These are phyloP conservation scores for Willisornis vidua DNA, from an alignment of 2,113 vertebrate genomes.

Conservation along the genomic window DNA sequence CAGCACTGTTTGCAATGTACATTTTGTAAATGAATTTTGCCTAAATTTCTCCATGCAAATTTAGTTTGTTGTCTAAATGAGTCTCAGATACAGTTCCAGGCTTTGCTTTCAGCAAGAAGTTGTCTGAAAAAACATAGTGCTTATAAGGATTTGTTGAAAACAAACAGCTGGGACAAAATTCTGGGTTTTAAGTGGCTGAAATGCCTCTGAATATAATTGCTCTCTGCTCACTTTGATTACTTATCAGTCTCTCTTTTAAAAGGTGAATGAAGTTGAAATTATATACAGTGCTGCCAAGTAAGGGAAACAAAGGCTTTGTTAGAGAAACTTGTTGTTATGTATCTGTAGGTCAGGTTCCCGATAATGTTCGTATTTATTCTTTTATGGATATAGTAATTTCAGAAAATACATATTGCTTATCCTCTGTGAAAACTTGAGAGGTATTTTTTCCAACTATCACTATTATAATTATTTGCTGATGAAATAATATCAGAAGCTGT, in stretches of 20 bases:
- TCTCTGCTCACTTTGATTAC: not conserved
- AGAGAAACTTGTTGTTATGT: not conserved
- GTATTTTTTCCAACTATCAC: too few species aligned
- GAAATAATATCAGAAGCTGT: not conserved
- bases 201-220: not conserved
- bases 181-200: constrained; percentile 6
- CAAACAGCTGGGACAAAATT: constrained; percentile 39
- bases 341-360: not conserved
- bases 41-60: not conserved
- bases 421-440: not conserved
- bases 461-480: not conserved
- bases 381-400: not conserved
- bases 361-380: not conserved
- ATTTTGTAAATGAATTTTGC: not conserved
- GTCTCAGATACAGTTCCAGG: not conserved
- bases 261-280: not conserved
- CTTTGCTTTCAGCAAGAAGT: constrained; percentile 2
- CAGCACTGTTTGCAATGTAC: not conserved
- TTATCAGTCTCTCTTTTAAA: not conserved
- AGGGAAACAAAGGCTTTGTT: not conserved
- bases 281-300: not conserved
- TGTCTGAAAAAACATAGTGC: not conserved
- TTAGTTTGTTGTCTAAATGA: not conserved
- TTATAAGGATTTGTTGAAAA: constrained; percentile 46
- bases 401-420: not conserved